Evolutionary conservation across 2,888 invertebrate species (phyloP), one percentile per base, ranked within the genome.

Genomic region (Acutogordius australiensis): DNA sequence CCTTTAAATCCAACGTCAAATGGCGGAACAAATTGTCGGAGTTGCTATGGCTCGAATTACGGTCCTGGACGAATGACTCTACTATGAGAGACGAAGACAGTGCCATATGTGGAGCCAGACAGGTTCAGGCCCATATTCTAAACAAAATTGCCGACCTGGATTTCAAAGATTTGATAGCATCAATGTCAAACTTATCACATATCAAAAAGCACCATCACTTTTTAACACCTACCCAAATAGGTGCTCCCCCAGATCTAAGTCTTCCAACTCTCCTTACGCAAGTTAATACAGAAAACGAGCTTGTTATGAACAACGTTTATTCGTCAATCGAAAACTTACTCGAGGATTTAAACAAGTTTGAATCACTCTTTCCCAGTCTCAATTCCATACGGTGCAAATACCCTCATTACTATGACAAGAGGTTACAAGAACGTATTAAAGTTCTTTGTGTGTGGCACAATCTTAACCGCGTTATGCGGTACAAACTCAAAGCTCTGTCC

Each of bases 401-500:
- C 73, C 80, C 81, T 18, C 73, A 80, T 21, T 78, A 81, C 63
- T 78, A 75, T 62, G 78, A 78, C 62, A 69, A 75, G 1, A 74
- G 75, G 61, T 81, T 84, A 66, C 76, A 76, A 29, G 76, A 77
- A 60, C 74, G 80, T 65, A 76, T 81, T 8, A 80, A 81, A 71
- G 81, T 84, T 8, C 79, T 87, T 78, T 84, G 82, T 67, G 73
- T 85, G 1, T 87, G 87, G 86, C 82, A 81, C 70, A 88, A 87
- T 71, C 80, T 83, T 69, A 84, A 82, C 0, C 78, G 79, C 65
- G 82, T 84, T 70, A 79, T 85, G 70, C 78, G 82, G 58, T 75
- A 85, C 60, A 84, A 83, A 71, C 72, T 87, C 64, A 74, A 80
- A 63, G 79, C 82, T 62, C 64, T 73, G 62, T 70, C 70, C n/a